A percentile compares a stretch with the other conserved stretches of the same genome.
These are phyloP conservation scores for Neocloeon triangulifer DNA, from an alignment of 1,140 invertebrate genomes.

Conservation along the genomic window DNA sequence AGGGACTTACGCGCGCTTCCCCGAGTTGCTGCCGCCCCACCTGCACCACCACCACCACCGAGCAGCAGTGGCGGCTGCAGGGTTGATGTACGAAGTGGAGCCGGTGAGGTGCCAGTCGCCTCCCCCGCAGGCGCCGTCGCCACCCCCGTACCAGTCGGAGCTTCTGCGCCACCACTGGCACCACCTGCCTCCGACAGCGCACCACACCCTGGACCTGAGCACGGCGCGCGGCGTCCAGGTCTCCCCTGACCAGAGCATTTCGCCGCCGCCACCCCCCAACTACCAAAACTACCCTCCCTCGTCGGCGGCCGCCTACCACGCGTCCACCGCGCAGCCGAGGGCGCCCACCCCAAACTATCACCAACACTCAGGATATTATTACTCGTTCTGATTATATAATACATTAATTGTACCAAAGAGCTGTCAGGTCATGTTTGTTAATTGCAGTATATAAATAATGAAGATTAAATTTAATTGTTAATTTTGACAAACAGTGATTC, in stretches of 20 bases:
- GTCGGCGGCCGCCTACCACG: slow-evolving; percentile 1
- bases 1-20: background rate
- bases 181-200: background rate
- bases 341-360: slow-evolving; percentile 6
- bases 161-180: background rate
- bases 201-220: background rate
- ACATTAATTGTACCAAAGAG: too few species aligned
- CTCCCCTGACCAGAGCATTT: background rate
- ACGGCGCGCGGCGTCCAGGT: background rate
- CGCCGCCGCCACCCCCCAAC: slow-evolving; percentile 1
- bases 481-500: too few species aligned
- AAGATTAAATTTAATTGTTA: too few species aligned
- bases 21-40: background rate
- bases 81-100: background rate
- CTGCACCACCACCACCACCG: slow-evolving; percentile 1
- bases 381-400: too few species aligned
- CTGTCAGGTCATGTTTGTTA: too few species aligned
- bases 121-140: background rate
- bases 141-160: background rate
- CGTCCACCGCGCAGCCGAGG: slow-evolving; percentile 5
- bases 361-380: slow-evolving; percentile 11
- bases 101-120: background rate
- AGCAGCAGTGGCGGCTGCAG: background rate
- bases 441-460: too few species aligned
- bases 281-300: background rate